Evolutionary conservation across 2,888 invertebrate genomes (phyloP).

Genomic region (Tryphoninae sp.): DNA sequence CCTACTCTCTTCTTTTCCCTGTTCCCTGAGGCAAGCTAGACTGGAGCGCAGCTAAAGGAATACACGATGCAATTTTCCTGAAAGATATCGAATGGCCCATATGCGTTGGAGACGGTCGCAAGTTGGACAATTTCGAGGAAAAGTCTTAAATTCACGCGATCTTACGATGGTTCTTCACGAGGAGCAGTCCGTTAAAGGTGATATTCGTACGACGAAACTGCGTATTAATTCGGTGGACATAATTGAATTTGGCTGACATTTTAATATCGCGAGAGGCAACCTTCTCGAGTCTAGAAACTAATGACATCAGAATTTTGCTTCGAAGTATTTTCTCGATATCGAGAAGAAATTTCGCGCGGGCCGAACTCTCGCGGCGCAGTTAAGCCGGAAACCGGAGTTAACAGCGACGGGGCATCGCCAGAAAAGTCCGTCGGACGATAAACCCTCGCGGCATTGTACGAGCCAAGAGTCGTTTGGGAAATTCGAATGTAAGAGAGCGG

Average conservation of each 20-base stretch:
- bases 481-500: conserved; percentile 49
- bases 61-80: conserved; percentile 45
- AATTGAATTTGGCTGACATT: conserved; percentile 39
- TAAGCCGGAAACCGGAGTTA: conserved; percentile 48
- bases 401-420: conserved; percentile 50
- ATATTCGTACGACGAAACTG: not conserved
- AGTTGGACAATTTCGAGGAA: not conserved
- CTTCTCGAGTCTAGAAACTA: not conserved
- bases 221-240: not conserved
- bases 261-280: conserved; percentile 36
- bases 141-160: not conserved
- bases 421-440: conserved; percentile 53
- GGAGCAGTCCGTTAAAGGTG: not conserved
- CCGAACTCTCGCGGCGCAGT: conserved; percentile 21
- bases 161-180: conserved; percentile 22
- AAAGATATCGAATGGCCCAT: conserved; percentile 28
- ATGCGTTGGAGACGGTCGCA: not conserved
- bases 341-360: conserved; percentile 33
- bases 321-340: conserved; percentile 47
- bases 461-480: conserved; percentile 60
- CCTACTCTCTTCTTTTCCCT: not conserved
- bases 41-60: conserved; percentile 12
- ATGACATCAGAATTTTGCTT: not conserved
- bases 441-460: conserved; percentile 46
- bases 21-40: not conserved